Evolutionary conservation across 2,113 vertebrate species (phyloP).

Genomic region (Epinephelus lanceolatus): DNA sequence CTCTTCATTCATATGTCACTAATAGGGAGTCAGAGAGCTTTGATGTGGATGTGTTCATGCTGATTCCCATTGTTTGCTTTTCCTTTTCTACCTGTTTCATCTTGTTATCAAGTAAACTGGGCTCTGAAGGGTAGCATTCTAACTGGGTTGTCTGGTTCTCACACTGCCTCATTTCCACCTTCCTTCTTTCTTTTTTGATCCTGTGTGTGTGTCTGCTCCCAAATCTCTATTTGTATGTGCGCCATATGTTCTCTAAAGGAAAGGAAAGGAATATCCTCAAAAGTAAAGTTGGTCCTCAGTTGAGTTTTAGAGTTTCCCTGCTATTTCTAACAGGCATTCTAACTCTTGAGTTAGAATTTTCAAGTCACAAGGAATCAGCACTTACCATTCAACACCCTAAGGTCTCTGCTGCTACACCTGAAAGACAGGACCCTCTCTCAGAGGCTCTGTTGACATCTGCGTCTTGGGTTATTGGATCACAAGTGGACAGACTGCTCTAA

Average conservation of each 20-base stretch:
- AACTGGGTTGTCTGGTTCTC: not conserved
- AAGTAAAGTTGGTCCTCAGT: not conserved
- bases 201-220: not conserved
- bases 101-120: conserved; percentile 1
- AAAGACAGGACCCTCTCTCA: no score
- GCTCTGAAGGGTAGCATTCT: not conserved
- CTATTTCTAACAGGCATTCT: no score
- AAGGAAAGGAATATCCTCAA: not conserved
- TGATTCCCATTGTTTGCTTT: not conserved
- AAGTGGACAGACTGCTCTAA: no score
- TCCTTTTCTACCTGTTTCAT: conserved; percentile 4
- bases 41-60: not conserved
- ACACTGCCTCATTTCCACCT: not conserved
- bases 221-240: not conserved
- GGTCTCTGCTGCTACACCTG: no score
- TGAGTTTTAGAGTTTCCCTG: not conserved
- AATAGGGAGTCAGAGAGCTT: not conserved
- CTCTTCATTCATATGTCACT: conserved; percentile 1
- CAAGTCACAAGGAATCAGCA: no score
- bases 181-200: not conserved
- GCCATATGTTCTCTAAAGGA: not conserved
- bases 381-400: no score
- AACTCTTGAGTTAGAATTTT: no score
- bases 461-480: no score
- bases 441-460: no score